Evolutionary conservation across 2,113 vertebrate genomes (phyloP).

Genomic region (Pedionomus torquatus): DNA sequence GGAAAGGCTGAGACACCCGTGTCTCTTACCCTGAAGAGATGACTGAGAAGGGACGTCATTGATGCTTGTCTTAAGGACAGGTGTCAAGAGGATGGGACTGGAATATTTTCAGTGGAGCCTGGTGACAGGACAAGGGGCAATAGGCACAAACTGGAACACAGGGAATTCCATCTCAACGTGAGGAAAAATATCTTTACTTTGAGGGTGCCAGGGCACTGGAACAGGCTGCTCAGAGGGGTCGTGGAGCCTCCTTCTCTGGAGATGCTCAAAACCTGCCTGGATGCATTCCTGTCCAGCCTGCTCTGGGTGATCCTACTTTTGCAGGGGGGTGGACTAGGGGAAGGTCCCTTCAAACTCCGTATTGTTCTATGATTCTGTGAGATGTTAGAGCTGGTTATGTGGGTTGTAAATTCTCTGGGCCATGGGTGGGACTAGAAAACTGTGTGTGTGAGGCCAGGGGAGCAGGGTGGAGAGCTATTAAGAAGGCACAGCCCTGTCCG

Average conservation of each 20-base stretch:
- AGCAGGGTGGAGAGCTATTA: rapidly evolving
- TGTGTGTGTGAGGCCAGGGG: neutral
- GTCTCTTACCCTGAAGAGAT: no score
- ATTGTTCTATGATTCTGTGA: neutral
- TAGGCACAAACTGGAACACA: neutral
- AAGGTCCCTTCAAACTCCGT: neutral
- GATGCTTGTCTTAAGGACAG: no score
- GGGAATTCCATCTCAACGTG: neutral
- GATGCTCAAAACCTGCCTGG: neutral
- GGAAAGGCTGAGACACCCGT: no score
- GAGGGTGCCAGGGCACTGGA: neutral
- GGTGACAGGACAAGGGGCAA: neutral
- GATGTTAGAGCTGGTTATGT: neutral
- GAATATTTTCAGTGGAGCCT: neutral
- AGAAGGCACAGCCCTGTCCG: rapidly evolving
- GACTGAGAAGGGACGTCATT: no score
- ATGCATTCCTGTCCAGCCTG: neutral
- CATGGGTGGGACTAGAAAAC: neutral
- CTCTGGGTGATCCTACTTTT: neutral
- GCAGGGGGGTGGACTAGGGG: neutral
- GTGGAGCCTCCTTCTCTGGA: neutral
- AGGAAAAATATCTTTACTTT: neutral
- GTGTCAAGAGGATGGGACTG: no score
- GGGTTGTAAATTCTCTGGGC: neutral
- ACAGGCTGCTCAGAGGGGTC: neutral